phyloP scores from a whole-genome alignment of 2,113 vertebrate species.

The Grammomys dolichurus region DNA sequence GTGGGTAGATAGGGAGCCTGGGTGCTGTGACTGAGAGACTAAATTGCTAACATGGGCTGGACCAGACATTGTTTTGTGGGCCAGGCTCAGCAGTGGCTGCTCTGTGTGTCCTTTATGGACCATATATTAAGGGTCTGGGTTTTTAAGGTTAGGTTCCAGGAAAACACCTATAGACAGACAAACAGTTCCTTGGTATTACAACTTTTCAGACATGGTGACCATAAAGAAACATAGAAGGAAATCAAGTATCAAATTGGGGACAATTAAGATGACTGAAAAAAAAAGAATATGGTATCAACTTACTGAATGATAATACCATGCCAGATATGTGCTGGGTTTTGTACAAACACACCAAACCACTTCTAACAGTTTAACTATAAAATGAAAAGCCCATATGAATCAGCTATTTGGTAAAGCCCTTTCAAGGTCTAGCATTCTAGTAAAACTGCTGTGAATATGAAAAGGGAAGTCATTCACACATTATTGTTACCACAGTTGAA shows the following conservation, averaged over 20 bases:
- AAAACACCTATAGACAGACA: constrained; percentile 58
- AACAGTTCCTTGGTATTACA: constrained; percentile 56
- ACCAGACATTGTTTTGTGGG: constrained; percentile 41
- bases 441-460: constrained; percentile 35
- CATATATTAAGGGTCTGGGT: constrained; percentile 37
- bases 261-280: constrained; percentile 11
- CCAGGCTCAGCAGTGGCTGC: not conserved
- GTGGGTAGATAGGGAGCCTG: not conserved
- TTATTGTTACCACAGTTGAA: constrained; percentile 33
- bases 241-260: not conserved
- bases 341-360: not conserved
- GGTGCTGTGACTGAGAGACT: constrained; percentile 49
- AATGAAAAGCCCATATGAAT: constrained; percentile 3
- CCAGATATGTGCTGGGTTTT: constrained; percentile 6
- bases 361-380: constrained; percentile 50
- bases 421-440: constrained; percentile 4
- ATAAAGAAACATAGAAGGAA: constrained; percentile 29
- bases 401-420: constrained; percentile 30
- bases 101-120: constrained; percentile 33
- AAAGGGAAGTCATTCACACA: constrained; percentile 24
- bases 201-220: constrained; percentile 44
- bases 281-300: not conserved
- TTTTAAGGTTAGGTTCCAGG: constrained; percentile 41
- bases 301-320: constrained; percentile 8
- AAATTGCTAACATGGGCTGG: constrained; percentile 6